Percentiles rank a stretch among this genome's conserved stretches.
phyloP scores from a whole-genome alignment of 2,113 vertebrate genomes.

The Passer montanus region DNA sequence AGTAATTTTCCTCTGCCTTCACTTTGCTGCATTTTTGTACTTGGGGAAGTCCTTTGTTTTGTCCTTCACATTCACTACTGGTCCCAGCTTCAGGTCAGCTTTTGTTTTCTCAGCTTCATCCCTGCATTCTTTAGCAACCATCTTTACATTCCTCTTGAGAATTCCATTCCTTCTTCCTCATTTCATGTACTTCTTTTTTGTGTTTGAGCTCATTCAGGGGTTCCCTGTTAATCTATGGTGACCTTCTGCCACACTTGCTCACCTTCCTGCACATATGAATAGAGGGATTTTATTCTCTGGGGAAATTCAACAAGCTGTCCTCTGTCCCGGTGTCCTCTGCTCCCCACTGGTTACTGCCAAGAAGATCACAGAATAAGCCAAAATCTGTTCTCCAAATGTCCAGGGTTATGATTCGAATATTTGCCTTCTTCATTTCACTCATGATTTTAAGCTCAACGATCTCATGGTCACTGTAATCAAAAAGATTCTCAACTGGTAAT shows the following conservation, averaged over 20 bases:
- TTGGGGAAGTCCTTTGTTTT: not conserved
- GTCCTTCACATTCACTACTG: not conserved
- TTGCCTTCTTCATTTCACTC: not conserved
- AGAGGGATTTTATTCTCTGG: not conserved
- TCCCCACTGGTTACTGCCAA: not conserved
- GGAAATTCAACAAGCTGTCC: not conserved
- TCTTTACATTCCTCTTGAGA: not conserved
- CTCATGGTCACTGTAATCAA: not conserved
- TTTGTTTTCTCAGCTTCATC: not conserved
- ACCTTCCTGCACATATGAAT: not conserved
- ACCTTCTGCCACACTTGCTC: not conserved
- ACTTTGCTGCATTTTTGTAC: not conserved
- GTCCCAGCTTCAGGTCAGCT: not conserved
- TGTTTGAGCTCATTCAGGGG: not conserved
- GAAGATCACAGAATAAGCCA: not conserved
- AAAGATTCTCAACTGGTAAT: rapidly evolving
- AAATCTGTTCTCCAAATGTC: not conserved
- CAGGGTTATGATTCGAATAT: not conserved
- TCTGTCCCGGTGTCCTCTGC: not conserved
- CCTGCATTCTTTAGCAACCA: not conserved
- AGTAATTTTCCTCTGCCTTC: not conserved
- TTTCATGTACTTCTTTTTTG: not conserved
- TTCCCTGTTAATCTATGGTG: not conserved
- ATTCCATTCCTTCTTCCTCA: not conserved
- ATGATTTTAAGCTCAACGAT: not conserved